Conservation (phyloP, 2,113 vertebrate species). For the Lophius piscatorius region DNA sequence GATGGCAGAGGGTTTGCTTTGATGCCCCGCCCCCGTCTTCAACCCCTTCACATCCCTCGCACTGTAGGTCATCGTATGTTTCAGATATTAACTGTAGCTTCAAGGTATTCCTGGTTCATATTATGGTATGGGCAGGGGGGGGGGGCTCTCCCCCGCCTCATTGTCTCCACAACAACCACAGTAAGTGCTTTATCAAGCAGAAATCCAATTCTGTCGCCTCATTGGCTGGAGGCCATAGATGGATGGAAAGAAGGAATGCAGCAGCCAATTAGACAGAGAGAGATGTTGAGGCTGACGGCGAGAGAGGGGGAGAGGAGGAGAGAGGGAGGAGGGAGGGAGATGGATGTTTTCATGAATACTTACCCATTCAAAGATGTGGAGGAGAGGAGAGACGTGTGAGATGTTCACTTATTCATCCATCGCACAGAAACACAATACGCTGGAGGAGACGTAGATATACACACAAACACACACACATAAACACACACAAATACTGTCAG, state of each 20-base stretch:
- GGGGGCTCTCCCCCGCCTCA: conserved; percentile 30
- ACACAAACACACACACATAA: conserved; percentile 19
- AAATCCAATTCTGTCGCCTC: conserved; percentile 76
- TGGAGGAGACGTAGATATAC: conserved; percentile 3
- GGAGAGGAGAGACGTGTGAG: conserved; percentile 39
- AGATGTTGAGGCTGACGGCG: conserved; percentile 29
- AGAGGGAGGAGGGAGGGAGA: conserved; percentile 36
- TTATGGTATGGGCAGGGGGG: conserved; percentile 32
- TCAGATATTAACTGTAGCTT: conserved; percentile 29
- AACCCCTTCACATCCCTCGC: conserved; percentile 16
- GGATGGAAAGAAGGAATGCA: conserved; percentile 54
- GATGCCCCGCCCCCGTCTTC: conserved; percentile 14
- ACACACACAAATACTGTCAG: too few species aligned
- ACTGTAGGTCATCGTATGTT: too few species aligned
- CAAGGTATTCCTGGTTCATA: conserved; percentile 36
- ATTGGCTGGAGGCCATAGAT: conserved; percentile 71
- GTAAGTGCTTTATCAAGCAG: conserved; percentile 76
- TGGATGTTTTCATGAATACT: conserved; percentile 54
- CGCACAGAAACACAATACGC: neutral
- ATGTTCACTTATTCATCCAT: conserved; percentile 28
- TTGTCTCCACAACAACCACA: conserved; percentile 64
- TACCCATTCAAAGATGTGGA: conserved; percentile 45
- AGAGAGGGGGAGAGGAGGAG: conserved; percentile 20
- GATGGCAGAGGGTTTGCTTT: conserved; percentile 36
- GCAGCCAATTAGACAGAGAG: conserved; percentile 72